These are phyloP conservation scores for Hedychridium roseum DNA, from an alignment of 2,888 invertebrate genomes.

Conservation along the genomic window DNA sequence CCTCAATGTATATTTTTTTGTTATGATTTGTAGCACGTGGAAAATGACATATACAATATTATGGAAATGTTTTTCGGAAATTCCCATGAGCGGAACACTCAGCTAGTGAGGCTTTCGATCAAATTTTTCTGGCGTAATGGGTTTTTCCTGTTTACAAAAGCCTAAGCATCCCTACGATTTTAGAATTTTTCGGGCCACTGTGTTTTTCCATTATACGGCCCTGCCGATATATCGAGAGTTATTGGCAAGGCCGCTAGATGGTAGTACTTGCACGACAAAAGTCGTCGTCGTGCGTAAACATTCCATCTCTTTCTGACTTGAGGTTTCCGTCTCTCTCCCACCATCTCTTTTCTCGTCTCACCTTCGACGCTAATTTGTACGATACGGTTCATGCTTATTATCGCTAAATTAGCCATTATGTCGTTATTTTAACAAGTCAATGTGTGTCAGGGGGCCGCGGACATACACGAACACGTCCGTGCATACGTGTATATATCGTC, in stretches of 20 bases:
- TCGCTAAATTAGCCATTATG: constrained; percentile 64
- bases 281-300: constrained; percentile 9
- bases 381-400: constrained; percentile 62
- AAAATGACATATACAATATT: too few relatives aligned
- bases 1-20: too few relatives aligned
- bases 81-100: too few relatives aligned
- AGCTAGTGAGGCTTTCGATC: too few relatives aligned
- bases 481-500: constrained; percentile 18
- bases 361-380: constrained; percentile 63
- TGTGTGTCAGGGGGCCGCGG: constrained; percentile 62
- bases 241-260: constrained; percentile 29
- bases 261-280: constrained; percentile 14
- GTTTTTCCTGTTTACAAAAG: too few relatives aligned
- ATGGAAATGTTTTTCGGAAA: too few relatives aligned
- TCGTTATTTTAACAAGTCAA: constrained; percentile 64
- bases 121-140: too few relatives aligned
- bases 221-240: too few relatives aligned
- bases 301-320: constrained; percentile 3
- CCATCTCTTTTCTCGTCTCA: constrained; percentile 49
- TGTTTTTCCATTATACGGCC: too few relatives aligned
- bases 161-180: too few relatives aligned
- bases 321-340: constrained; percentile 3
- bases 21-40: too few relatives aligned
- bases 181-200: too few relatives aligned
- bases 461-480: not conserved